Evolutionary conservation across 2,888 invertebrate species (phyloP), one percentile per base, ranked within the genome.

Genomic region (Liodrosophila aerea): DNA sequence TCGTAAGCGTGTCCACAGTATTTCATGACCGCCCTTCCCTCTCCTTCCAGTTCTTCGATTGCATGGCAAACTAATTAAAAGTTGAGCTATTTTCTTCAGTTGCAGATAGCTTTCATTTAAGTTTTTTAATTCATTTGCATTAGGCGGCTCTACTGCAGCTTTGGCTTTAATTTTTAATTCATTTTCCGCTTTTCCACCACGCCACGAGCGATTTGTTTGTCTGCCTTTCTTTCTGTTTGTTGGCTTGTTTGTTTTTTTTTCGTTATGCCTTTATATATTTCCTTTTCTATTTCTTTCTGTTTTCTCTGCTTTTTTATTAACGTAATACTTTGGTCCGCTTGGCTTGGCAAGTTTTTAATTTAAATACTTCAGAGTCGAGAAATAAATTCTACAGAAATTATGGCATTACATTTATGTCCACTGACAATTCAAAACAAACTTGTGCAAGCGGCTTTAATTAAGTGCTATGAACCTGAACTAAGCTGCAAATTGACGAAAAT

Each of bases 21-120:
- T 9, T 15, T 8, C 36, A n/a, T 12, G 12, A 7, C 15, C 4
- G 15, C n/a, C 18, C 11, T 2, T 2, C 11, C 7, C 13, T 7
- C 29, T 12, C 7, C 5, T n/a, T 22, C 34, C 30, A 18, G 11
- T 47, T 18, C 37, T 36, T 36, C 4, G 8, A 30, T 50, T 76
- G 76, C 80, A 68, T 44, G 49, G 65, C 74, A 83, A 85, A 83
- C 83, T 85, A 81, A 81, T 81, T 81, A 81, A 83, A 81, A 81
- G 64, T 81, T 80, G 74, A 73, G 65, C 74, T 74, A 70, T 80
- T 81, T 64, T 78, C 85, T 57, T 64, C 52, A 51, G 66, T 49
- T 64, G 62, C 68, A 69, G 80, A 72, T 83, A 69, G 62, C 59
- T 64, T 67, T 64, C 50, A 73, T 66, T 73, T 52, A 67, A 77